Evolutionary conservation across 2,888 invertebrate genomes (phyloP), one percentile per base, ranked within the genome.

Genomic region (Lochmaea capreae): DNA sequence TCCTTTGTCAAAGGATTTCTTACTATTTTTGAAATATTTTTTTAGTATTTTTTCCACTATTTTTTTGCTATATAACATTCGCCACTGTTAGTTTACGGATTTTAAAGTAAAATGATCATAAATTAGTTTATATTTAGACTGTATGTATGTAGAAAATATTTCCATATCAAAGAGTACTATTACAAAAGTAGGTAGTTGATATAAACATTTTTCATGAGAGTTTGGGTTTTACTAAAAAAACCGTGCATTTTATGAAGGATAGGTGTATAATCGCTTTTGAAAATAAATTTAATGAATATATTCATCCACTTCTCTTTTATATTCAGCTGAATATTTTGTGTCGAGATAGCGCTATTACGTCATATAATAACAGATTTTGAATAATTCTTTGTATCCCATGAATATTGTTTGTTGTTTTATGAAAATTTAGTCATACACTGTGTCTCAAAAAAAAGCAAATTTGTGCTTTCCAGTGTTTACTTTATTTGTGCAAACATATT

Each of bases 21-120:
- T 5, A 33, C 26, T 22, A 22, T 3, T 22, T 22, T 22, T 22
- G 2, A 22, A 22, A 22, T 22, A 22, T 22, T 22, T 22, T 22
- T 22, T 3, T 22, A 22, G n/a, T n/a, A n/a, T n/a, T n/a, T n/a
- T n/a, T n/a, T n/a, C n/a, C n/a, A n/a, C n/a, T n/a, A n/a, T n/a
- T n/a, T n/a, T n/a, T n/a, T n/a, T n/a, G n/a, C n/a, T n/a, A n/a
- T n/a, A n/a, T n/a, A n/a, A n/a, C n/a, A n/a, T 26, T 26, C 26
- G 1, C 3, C 26, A 26, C 26, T 33, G 26, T 33, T 3, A 33
- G 26, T 33, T 22, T 22, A 22, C 22, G 22, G 22, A 33, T 3
- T 33, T 33, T 3, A 33, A 33, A 33, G 26, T 33, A 5, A 77
- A 79, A 79, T 77, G 1, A 43, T 12, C 49, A 49, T 5, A 49